Base-by-base conservation (phyloP, 2,888 invertebrate genomes). In the Hololepta plana region DNA sequence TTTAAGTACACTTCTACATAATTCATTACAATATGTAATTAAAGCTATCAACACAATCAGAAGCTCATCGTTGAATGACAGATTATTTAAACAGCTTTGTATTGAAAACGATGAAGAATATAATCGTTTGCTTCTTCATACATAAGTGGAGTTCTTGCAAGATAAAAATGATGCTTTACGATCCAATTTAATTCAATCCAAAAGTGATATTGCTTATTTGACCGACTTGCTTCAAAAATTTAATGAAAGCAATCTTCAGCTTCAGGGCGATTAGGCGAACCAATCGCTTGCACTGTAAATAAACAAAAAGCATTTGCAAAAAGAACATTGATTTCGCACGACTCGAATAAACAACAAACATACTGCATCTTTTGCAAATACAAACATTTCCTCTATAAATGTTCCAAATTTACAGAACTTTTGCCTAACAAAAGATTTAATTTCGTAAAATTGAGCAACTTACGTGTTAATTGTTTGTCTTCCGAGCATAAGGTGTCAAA, bases 31-130 rank as follows among this genome's bases (percentile, higher is more conserved):
- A 21, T 21, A 24, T 24, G 24, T 24, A n/a, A 15, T 24, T 5
- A 24, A 12, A 24, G 24, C 34, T 24, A 31, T 35, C 17, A 35
- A 35, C 21, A 34, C 31, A 32, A 35, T 35, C 17, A 17, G 17
- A 17, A 17, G 7, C 17, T 7, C 7, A 7, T 17, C 17, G n/a
- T 17, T 7, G 17, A 17, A 17, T 17, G 17, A n/a, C n/a, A n/a
- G n/a, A 17, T 17, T 17, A 17, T 17, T 17, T 17, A n/a, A n/a
- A 17, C 17, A 17, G n/a, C 17, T 17, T 17, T 17, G 17, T n/a
- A 17, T 17, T 17, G 17, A 21, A 19, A 36, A 34, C 24, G 30
- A 35, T 23, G 32, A 35, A 32, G 30, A 35, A 13, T 35, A 30
- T 16, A 28, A 32, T 19, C 32, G 33, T n/a, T 17, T 17, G 8